Evolutionary conservation across 2,797 vertebrate species (phyloP), one percentile per base, ranked within the genome.

Genomic region (Synaphobranchus kaupii): DNA sequence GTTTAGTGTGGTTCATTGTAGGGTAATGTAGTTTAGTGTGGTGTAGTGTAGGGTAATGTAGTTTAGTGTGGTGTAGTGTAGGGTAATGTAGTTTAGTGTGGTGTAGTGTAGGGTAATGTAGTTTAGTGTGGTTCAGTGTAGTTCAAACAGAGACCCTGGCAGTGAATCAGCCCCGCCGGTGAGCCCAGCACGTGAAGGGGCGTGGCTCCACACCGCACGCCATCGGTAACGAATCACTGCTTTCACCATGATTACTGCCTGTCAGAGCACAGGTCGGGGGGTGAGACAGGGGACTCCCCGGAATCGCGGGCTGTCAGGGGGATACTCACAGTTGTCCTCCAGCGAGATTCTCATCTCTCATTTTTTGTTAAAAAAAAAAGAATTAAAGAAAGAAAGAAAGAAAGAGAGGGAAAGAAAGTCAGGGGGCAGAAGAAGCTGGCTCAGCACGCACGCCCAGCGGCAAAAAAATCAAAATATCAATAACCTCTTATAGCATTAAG

Each of bases 401-500:
- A 54, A 54, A 15, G 60, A 4, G 22, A n/a, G 22, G 12, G 22
- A 22, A 56, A n/a, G 60, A 63, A 48, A 80, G 44, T 22, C 17
- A 9, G 22, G 34, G 15, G 12, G 31, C 28, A 17, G 48, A 85
- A 85, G 66, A 17, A 63, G 84, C 83, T 88, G 44, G 54, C 83
- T 88, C 87, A 85, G 87, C 87, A 88, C 82, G 54, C 63, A 20
- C 15, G n/a, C 60, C 44, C 63, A 20, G 28, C 60, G n/a, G 63
- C 28, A 60, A 56, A 86, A 83, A 87, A 87, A 83, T 87, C 86
- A 84, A 87, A 84, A 87, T 96, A 96, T 96, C 96, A 96, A 96
- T 96, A 96, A 96, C 94, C 95, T 96, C 95, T 96, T 96, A 96
- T 95, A 96, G 95, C 96, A 96, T 96, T 96, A 96, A 96, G 93